Conservation (phyloP, 2,888 invertebrate genomes). For the Teleiodes luculella region DNA sequence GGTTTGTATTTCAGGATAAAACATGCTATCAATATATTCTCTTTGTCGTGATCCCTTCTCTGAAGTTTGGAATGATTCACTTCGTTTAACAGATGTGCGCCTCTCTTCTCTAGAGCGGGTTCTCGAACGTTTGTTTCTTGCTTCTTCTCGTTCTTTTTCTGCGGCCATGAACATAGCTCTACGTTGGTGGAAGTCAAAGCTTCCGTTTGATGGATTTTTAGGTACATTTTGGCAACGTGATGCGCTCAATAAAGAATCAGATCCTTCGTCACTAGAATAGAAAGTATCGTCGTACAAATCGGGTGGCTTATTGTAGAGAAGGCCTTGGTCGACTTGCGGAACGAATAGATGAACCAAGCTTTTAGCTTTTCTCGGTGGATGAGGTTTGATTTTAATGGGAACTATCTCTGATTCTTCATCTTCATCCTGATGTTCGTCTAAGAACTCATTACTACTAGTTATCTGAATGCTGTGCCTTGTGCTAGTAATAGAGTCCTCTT, state of each 20-base stretch:
- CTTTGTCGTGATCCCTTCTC: constrained; percentile 67
- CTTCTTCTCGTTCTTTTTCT: constrained; percentile 68
- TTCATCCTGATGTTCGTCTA: constrained; percentile 67
- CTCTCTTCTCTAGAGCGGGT: constrained; percentile 63
- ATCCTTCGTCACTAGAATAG: constrained; percentile 83
- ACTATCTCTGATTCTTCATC: constrained; percentile 84
- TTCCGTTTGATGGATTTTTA: constrained; percentile 55
- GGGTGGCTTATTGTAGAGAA: constrained; percentile 75
- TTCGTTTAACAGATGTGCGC: constrained; percentile 61
- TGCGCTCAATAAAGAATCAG: constrained; percentile 84
- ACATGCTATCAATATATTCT: constrained; percentile 80
- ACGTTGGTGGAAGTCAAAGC: constrained; percentile 72
- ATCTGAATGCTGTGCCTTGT: constrained; percentile 75
- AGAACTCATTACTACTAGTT: constrained; percentile 66
- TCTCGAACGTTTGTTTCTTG: constrained; percentile 50
- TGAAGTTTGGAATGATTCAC: constrained; percentile 71
- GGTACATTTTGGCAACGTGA: constrained; percentile 71
- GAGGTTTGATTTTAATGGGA: constrained; percentile 87
- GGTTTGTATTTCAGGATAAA: constrained; percentile 72
- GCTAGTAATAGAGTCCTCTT: constrained; percentile 76
- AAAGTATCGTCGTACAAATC: constrained; percentile 77
- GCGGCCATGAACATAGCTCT: constrained; percentile 79
- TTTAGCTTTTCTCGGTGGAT: constrained; percentile 87
- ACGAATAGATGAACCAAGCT: constrained; percentile 84
- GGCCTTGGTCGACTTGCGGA: constrained; percentile 78